Conservation (phyloP, 2,888 invertebrate species). For the Gari tellinella region DNA sequence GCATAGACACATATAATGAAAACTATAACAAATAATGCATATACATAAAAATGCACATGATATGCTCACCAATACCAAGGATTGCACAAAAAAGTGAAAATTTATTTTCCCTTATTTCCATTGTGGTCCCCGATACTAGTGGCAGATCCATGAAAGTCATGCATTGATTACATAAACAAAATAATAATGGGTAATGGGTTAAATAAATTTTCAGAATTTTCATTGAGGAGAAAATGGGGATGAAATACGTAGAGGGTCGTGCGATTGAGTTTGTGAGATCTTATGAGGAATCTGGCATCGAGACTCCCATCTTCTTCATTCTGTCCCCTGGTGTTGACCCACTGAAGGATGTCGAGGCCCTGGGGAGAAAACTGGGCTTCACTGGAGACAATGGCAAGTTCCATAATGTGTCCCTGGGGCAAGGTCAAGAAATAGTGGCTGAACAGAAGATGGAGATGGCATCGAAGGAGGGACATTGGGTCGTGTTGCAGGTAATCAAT, state of each 20-base stretch:
- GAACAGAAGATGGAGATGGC: conserved; percentile 96
- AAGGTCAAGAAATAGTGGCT: conserved; percentile 96
- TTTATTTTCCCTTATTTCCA: no score
- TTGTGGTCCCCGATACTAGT: no score
- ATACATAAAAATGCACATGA: no score
- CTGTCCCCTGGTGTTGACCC: conserved; percentile 98
- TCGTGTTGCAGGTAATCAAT: conserved; percentile 90
- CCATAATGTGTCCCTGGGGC: conserved; percentile 97
- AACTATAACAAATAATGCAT: no score
- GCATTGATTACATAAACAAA: no score
- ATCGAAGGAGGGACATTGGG: conserved; percentile 96
- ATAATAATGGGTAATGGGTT: no score
- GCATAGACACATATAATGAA: no score
- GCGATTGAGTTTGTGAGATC: conserved; percentile 96
- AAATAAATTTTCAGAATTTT: conserved; percentile 87
- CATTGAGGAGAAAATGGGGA: conserved; percentile 96
- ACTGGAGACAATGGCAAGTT: conserved; percentile 92
- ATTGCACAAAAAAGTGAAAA: no score
- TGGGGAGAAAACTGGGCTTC: conserved; percentile 93
- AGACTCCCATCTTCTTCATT: conserved; percentile 98
- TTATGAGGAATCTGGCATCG: conserved; percentile 96
- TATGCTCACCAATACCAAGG: no score
- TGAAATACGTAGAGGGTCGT: conserved; percentile 94
- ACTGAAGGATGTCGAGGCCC: conserved; percentile 95
- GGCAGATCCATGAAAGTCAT: no score